phyloP scores from a whole-genome alignment of 2,113 vertebrate genomes.

The Bagarius yarrelli region DNA sequence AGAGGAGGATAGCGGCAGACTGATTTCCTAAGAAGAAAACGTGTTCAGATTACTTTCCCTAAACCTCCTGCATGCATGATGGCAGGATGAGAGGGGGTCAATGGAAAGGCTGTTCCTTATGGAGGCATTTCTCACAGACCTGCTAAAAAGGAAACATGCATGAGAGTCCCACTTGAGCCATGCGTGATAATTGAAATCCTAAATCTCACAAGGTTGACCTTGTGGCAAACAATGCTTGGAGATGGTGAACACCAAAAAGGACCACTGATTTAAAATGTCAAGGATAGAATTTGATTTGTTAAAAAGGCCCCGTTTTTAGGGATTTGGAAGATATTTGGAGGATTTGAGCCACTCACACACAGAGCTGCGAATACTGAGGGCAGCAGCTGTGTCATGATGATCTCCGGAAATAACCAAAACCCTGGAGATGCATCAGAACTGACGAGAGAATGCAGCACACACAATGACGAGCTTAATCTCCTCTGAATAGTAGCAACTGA shows the following conservation, averaged over 20 bases:
- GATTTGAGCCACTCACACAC: slow-evolving; percentile 19
- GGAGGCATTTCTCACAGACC: slow-evolving; percentile 59
- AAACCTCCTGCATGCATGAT: slow-evolving; percentile 27
- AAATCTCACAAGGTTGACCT: neutral
- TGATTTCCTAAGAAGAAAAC: slow-evolving; percentile 24
- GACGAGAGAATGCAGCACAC: slow-evolving; percentile 35
- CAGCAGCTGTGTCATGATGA: slow-evolving; percentile 42
- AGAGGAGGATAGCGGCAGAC: neutral
- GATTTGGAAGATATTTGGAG: neutral
- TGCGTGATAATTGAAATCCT: slow-evolving; percentile 51
- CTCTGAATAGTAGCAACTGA: slow-evolving; percentile 17
- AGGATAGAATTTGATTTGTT: neutral
- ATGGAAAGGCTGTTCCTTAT: slow-evolving; percentile 46
- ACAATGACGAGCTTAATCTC: slow-evolving; percentile 10
- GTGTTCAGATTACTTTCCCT: slow-evolving; percentile 44
- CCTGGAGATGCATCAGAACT: slow-evolving; percentile 24
- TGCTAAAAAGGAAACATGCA: slow-evolving; percentile 56
- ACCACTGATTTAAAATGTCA: neutral
- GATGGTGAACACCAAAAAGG: neutral
- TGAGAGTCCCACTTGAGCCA: slow-evolving; percentile 50
- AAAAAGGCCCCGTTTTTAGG: neutral
- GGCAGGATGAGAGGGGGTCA: neutral
- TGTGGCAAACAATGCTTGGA: neutral
- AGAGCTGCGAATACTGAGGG: slow-evolving; percentile 15
- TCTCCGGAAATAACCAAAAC: slow-evolving; percentile 48